A percentile compares a stretch with the other conserved stretches of the same genome.
Evolutionary conservation across 2,113 vertebrate species (phyloP).

Genomic region (Ictalurus punctatus): DNA sequence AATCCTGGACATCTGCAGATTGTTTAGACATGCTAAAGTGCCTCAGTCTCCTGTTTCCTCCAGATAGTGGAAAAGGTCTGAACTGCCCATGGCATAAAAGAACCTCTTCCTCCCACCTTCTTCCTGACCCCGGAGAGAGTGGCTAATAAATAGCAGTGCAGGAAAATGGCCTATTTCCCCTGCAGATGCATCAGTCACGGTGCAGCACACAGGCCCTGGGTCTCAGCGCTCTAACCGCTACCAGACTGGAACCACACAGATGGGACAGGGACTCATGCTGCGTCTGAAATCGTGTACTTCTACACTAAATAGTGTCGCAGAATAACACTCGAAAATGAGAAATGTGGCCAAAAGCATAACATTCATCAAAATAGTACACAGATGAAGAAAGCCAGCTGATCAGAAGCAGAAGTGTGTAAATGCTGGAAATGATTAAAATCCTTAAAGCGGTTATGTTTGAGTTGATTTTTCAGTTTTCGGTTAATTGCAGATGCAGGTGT

Average conservation of each 20-base stretch:
- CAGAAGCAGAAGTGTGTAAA: background rate
- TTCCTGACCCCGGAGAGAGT: slow-evolving; percentile 60
- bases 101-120: slow-evolving; percentile 11
- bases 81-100: slow-evolving; percentile 25
- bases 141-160: slow-evolving; percentile 78
- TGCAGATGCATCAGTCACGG: slow-evolving; percentile 74
- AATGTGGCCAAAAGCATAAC: background rate
- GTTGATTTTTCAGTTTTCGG: background rate
- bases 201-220: slow-evolving; percentile 71
- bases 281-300: slow-evolving; percentile 21
- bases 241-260: slow-evolving; percentile 51
- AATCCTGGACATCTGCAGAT: background rate
- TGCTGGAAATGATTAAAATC: background rate
- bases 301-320: background rate
- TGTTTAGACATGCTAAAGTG: slow-evolving; percentile 16
- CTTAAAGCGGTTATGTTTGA: background rate
- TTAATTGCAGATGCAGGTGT: background rate
- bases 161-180: slow-evolving; percentile 79
- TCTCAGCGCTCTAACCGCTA: slow-evolving; percentile 75
- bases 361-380: slow-evolving; percentile 1
- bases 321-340: slow-evolving; percentile 16
- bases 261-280: slow-evolving; percentile 27
- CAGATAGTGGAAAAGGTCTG: slow-evolving; percentile 2
- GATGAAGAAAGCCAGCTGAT: background rate
- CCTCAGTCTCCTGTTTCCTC: slow-evolving; percentile 23